These are phyloP conservation scores for Poecilobothrus nobilitatus DNA, from an alignment of 2,888 invertebrate species.

Conservation along the genomic window DNA sequence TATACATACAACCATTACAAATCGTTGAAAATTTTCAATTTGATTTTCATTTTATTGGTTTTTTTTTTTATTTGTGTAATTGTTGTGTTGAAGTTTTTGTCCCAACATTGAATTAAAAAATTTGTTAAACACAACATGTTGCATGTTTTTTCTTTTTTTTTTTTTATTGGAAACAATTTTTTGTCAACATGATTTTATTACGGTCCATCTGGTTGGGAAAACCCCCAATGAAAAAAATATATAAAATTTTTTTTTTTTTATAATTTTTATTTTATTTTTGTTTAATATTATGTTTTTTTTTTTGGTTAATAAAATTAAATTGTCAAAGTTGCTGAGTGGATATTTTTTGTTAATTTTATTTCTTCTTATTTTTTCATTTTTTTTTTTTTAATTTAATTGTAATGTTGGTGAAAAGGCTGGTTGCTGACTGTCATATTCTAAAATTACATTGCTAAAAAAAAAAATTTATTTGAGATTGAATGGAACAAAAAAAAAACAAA, in stretches of 20 bases:
- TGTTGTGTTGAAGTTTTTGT: not conserved
- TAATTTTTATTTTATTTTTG: no score
- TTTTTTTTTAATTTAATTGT: not conserved
- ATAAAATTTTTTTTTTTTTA: no score
- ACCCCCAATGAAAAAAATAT: not conserved
- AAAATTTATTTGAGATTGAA: not conserved
- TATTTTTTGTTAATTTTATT: not conserved
- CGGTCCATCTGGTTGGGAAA: not conserved
- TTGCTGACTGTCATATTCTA: not conserved
- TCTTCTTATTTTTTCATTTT: no score
- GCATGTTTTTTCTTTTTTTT: not conserved
- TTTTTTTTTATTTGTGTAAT: not conserved
- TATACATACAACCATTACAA: not conserved
- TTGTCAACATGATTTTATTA: conserved; percentile 1
- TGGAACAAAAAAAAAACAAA: not conserved
- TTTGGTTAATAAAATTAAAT: conserved; percentile 2
- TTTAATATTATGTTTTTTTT: no score
- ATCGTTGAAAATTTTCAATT: not conserved
- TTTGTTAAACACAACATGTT: conserved; percentile 1
- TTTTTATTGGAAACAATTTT: not conserved
- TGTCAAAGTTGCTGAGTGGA: not conserved
- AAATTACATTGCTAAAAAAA: not conserved
- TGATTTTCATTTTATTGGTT: not conserved
- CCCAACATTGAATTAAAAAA: not conserved
- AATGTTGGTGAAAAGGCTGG: not conserved